Evolutionary conservation across 2,113 vertebrate species (phyloP).

Genomic region (Saiga tatarica): DNA sequence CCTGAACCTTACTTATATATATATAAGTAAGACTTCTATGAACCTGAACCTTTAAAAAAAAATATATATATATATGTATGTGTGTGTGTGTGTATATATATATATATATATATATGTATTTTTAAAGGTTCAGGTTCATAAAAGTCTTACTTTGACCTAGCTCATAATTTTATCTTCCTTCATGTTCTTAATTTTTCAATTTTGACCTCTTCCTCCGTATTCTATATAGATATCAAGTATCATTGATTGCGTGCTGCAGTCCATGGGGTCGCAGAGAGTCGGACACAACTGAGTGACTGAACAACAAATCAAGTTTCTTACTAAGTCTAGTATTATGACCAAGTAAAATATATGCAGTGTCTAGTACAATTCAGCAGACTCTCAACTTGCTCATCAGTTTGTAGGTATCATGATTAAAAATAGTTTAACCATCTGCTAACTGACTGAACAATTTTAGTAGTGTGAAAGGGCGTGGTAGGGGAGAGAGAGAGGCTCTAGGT

Average conservation of each 20-base stretch:
- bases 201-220: not conserved
- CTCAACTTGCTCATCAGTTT: slow-evolving; percentile 40
- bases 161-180: not conserved
- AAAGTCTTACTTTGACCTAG: not conserved
- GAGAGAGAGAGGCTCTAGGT: slow-evolving; percentile 15
- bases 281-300: not conserved
- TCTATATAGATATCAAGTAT: not conserved
- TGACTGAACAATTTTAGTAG: slow-evolving; percentile 63
- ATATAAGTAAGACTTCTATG: too few relatives aligned
- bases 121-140: not conserved
- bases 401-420: slow-evolving; percentile 62
- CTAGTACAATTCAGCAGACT: slow-evolving; percentile 4
- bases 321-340: not conserved
- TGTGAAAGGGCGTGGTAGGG: slow-evolving; percentile 64
- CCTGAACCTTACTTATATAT: too few relatives aligned
- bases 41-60: too few relatives aligned
- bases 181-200: not conserved
- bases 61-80: too few relatives aligned
- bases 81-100: too few relatives aligned
- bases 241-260: not conserved
- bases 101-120: not conserved
- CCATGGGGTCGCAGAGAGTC: not conserved
- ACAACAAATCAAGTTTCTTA: not conserved
- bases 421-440: slow-evolving; percentile 70
- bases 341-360: not conserved